Evolutionary conservation across 30 jellyfish, hydroid and myxozoan genomes (phyloP).

Genomic region (Sanderia malayensis): DNA sequence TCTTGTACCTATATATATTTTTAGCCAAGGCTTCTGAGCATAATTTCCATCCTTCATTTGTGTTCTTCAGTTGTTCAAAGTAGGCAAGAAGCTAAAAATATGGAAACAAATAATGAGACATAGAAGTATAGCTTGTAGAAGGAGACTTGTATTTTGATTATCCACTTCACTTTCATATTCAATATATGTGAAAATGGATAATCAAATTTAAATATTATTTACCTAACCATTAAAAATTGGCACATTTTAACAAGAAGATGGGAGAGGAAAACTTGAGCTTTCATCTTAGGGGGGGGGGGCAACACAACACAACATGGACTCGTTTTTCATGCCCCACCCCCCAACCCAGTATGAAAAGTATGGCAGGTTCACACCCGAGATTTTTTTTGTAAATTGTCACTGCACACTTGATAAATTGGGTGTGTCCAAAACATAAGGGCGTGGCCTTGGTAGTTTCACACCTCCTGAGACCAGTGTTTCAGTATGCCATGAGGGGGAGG

Average conservation of each 20-base stretch:
- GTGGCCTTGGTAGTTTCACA: too few relatives aligned
- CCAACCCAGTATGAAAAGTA: too few relatives aligned
- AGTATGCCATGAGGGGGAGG: neutral
- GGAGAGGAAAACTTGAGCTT: neutral
- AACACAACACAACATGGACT: neutral
- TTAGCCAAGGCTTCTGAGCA: constrained; percentile 69
- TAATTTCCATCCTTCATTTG: constrained; percentile 67
- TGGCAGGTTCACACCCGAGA: too few relatives aligned
- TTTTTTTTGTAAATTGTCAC: too few relatives aligned
- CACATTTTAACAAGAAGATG: neutral
- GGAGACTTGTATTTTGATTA: neutral
- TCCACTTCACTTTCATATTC: neutral
- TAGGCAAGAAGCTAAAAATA: constrained; percentile 58
- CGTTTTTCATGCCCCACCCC: neutral
- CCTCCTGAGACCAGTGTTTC: too few relatives aligned
- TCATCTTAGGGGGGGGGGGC: neutral
- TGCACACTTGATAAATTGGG: too few relatives aligned
- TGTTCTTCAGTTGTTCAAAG: constrained; percentile 72
- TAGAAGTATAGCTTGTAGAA: neutral
- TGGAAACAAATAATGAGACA: neutral
- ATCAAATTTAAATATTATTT: too few relatives aligned
- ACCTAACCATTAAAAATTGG: too few relatives aligned
- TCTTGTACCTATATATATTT: constrained; percentile 55
- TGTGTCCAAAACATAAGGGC: too few relatives aligned
- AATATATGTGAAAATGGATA: too few relatives aligned